A percentile compares a stretch with the other conserved stretches of the same genome.
Evolutionary conservation across 2,113 vertebrate species (phyloP).

Genomic region (Chloebia gouldiae): DNA sequence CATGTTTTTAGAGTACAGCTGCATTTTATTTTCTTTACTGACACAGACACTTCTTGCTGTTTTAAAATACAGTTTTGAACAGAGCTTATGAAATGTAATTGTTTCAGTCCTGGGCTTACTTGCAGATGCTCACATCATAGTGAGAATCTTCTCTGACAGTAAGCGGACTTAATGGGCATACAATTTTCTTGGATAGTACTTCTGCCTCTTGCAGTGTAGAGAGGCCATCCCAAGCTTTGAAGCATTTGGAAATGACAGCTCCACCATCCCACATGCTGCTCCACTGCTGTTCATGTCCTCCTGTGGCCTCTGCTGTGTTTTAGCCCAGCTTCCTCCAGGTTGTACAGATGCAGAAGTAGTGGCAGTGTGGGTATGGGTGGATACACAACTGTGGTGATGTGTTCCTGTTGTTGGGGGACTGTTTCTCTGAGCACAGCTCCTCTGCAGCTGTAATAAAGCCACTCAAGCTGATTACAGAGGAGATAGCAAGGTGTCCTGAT

Average conservation of each 20-base stretch:
- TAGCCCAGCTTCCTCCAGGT: neutral
- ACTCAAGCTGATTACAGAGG: neutral
- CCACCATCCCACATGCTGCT: neutral
- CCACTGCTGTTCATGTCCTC: rapidly evolving
- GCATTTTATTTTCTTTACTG: neutral
- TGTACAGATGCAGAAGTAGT: neutral
- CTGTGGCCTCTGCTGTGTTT: neutral
- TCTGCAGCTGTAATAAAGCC: neutral
- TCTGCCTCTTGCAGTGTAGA: neutral
- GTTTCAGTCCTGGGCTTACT: neutral
- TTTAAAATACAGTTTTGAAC: neutral
- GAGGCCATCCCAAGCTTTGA: neutral
- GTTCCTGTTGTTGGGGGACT: neutral
- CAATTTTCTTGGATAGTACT: neutral
- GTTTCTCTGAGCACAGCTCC: neutral
- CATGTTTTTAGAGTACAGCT: neutral
- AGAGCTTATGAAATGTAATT: neutral
- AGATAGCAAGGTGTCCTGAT: neutral
- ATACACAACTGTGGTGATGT: rapidly evolving
- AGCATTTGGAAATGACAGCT: neutral
- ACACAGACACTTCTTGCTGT: neutral
- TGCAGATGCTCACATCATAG: neutral
- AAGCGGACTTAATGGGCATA: neutral
- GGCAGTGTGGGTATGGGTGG: neutral
- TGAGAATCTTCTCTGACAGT: neutral